phyloP scores from a whole-genome alignment of 2,888 invertebrate species.

The Acanthococcus lagerstroemiae region DNA sequence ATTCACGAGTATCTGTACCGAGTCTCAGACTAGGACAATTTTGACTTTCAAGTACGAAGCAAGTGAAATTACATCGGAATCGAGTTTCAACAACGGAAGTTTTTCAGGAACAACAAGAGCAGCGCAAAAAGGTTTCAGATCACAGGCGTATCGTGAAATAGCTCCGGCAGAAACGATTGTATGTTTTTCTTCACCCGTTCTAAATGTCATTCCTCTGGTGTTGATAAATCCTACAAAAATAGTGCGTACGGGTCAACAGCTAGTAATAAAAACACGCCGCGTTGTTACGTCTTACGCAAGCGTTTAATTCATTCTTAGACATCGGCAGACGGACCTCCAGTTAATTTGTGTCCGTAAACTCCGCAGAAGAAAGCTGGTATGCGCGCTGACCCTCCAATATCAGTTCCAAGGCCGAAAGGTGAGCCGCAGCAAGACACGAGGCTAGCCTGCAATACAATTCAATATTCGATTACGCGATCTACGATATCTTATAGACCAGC shows the following conservation, averaged over 20 bases:
- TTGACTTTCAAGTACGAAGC: too few species aligned
- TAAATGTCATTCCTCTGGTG: constrained; percentile 51
- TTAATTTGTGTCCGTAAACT: constrained; percentile 74
- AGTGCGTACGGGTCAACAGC: too few species aligned
- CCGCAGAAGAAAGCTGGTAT: constrained; percentile 88
- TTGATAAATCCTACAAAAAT: constrained; percentile 53
- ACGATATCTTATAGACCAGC: neutral
- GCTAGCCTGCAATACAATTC: constrained; percentile 37
- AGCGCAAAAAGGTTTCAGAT: constrained; percentile 67
- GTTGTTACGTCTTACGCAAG: too few species aligned
- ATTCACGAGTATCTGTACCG: too few species aligned
- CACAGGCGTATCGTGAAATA: constrained; percentile 63
- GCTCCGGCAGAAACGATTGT: constrained; percentile 80
- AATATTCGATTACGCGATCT: constrained; percentile 1
- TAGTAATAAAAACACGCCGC: constrained; percentile 3
- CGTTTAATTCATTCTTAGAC: neutral
- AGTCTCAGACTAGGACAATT: too few species aligned
- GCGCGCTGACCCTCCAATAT: constrained; percentile 93
- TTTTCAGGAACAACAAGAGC: constrained; percentile 48
- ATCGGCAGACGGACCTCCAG: constrained; percentile 41
- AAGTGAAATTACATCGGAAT: constrained; percentile 42
- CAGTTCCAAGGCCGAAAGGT: constrained; percentile 77
- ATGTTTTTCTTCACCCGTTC: constrained; percentile 55
- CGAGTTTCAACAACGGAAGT: constrained; percentile 48
- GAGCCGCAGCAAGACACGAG: constrained; percentile 67